Conservation (phyloP, 1,140 invertebrate species). For the Pomphorhynchus laevis region DNA sequence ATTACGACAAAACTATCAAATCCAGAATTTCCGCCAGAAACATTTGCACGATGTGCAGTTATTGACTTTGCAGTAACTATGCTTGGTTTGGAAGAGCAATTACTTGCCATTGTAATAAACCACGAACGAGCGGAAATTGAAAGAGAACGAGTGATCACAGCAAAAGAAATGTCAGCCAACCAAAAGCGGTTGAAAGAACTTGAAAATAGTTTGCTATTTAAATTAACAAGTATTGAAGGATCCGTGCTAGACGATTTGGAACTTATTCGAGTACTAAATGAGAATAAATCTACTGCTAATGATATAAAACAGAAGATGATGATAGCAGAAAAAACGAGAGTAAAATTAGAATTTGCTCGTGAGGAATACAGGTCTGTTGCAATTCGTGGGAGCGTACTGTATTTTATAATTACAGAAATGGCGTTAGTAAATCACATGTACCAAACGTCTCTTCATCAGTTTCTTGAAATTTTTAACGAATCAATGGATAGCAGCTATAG, state of each 20-base stretch:
- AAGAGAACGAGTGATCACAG: constrained; percentile 54
- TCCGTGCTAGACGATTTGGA: constrained; percentile 78
- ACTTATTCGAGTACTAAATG: constrained; percentile 49
- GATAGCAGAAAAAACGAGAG: constrained; percentile 53
- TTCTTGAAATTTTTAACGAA: constrained; percentile 57
- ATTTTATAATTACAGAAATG: constrained; percentile 85
- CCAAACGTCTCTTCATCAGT: constrained; percentile 68
- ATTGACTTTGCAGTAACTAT: constrained; percentile 90
- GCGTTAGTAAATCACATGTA: constrained; percentile 80
- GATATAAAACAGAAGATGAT: constrained; percentile 66
- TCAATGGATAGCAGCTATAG: too few relatives aligned
- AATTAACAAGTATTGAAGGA: constrained; percentile 54
- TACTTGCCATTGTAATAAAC: constrained; percentile 55
- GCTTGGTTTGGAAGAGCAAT: constrained; percentile 67
- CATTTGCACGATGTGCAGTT: constrained; percentile 67
- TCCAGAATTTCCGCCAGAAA: constrained; percentile 70
- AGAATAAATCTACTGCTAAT: constrained; percentile 47
- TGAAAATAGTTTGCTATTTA: constrained; percentile 50
- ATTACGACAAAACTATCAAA: constrained; percentile 78
- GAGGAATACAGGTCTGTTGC: constrained; percentile 77
- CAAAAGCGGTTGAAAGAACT: constrained; percentile 73
- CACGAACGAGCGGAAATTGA: constrained; percentile 78
- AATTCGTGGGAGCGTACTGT: constrained; percentile 55
- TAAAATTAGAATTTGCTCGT: constrained; percentile 55
- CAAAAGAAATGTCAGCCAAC: constrained; percentile 75